A percentile compares a stretch with the other conserved stretches of the same genome.
Evolutionary conservation across 2,113 vertebrate species (phyloP).

Genomic region (Marmota flaviventris): DNA sequence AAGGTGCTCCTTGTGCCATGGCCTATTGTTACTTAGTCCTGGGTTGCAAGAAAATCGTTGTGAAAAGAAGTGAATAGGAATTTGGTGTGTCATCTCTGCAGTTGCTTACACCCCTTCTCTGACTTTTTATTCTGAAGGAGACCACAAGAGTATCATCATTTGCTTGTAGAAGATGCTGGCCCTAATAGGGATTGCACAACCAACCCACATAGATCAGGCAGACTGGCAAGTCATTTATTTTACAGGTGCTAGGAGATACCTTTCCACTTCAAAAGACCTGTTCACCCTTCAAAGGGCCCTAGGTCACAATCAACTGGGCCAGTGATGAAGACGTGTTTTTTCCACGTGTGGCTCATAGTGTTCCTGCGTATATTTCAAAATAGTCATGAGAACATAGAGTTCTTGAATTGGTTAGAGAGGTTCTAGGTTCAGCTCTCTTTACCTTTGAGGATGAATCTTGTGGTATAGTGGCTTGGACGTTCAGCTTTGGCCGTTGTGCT

Average conservation of each 20-base stretch:
- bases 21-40: neutral
- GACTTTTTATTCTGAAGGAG: neutral
- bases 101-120: neutral
- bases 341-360: neutral
- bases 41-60: neutral
- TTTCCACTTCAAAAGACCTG: neutral
- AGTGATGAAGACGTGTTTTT: neutral
- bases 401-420: neutral
- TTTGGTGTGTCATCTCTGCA: neutral
- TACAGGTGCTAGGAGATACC: neutral
- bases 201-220: neutral
- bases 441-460: neutral
- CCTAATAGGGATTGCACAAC: neutral
- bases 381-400: neutral
- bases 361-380: neutral
- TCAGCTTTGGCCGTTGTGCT: neutral
- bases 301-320: neutral
- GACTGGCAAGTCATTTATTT: neutral
- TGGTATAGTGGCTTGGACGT: neutral
- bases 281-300: neutral
- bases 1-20: neutral
- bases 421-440: neutral
- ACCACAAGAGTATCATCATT: neutral
- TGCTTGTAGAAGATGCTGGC: neutral
- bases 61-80: neutral